Percentiles rank a stretch among this genome's conserved stretches.
These are phyloP conservation scores for Pseudopleuronectes americanus DNA, from an alignment of 2,797 vertebrate species.

Conservation along the genomic window DNA sequence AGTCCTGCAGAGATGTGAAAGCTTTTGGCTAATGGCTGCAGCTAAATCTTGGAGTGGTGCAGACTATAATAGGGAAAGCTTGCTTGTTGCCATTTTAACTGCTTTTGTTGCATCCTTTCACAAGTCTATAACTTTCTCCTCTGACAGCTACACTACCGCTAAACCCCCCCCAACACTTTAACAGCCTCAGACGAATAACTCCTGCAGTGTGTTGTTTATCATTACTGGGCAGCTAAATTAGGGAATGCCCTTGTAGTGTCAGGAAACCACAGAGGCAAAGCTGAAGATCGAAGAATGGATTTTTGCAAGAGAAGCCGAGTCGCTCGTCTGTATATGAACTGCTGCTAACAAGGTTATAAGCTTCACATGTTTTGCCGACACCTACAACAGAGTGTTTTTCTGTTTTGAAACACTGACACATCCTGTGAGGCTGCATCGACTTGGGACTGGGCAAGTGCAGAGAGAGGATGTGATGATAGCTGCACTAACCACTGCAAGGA, in stretches of 20 bases:
- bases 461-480: conserved; percentile 3
- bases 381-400: neutral
- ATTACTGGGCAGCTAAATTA: conserved; percentile 24
- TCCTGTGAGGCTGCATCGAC: neutral
- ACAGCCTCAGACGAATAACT: conserved; percentile 17
- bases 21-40: conserved; percentile 32
- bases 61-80: conserved; percentile 53
- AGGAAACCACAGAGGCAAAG: conserved; percentile 8
- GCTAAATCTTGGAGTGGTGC: conserved; percentile 23
- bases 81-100: conserved; percentile 25
- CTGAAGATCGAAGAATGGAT: neutral
- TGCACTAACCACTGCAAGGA: conserved; percentile 46
- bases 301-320: neutral
- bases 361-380: neutral
- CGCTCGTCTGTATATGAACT: neutral
- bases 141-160: conserved; percentile 1
- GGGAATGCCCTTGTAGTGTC: conserved; percentile 12
- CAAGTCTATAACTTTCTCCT: conserved; percentile 22
- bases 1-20: conserved; percentile 21
- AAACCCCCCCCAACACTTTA: conserved; percentile 7
- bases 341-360: neutral
- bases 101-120: conserved; percentile 41
- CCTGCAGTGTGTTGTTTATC: conserved; percentile 8
- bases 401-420: conserved; percentile 9
- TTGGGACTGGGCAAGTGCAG: neutral